These are phyloP conservation scores for Drosophila pseudoobscura DNA, from an alignment of 1,140 invertebrate genomes.

Conservation along the genomic window DNA sequence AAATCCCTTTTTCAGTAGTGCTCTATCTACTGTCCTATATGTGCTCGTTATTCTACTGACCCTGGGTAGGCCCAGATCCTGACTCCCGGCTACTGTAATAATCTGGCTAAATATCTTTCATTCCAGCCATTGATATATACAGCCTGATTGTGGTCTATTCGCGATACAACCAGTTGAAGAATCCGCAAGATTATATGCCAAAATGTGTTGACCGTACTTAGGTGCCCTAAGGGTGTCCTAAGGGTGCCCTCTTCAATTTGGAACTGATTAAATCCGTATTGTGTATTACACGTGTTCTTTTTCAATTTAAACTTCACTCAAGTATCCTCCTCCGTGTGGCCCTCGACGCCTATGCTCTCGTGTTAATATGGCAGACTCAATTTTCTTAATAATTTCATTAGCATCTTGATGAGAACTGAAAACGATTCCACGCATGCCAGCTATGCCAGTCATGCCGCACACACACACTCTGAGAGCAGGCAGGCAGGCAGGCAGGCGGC, in stretches of 20 bases:
- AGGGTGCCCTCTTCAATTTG: too few relatives aligned
- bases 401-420: conserved; percentile 68
- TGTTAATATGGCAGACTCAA: conserved; percentile 73
- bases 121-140: conserved; percentile 25
- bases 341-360: conserved; percentile 21
- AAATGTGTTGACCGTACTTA: conserved; percentile 5
- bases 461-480: conserved; percentile 19
- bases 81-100: neutral
- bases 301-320: too few relatives aligned
- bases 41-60: neutral
- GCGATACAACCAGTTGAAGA: conserved; percentile 1
- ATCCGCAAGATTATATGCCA: conserved; percentile 18
- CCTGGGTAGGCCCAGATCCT: conserved; percentile 10
- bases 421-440: conserved; percentile 50
- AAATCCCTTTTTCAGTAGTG: conserved; percentile 17
- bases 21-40: conserved; percentile 5
- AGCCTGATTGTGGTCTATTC: conserved; percentile 16
- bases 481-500: conserved; percentile 8
- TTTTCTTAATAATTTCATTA: conserved; percentile 79
- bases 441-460: conserved; percentile 2
- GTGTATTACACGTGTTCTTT: too few relatives aligned
- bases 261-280: too few relatives aligned
- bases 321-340: too few relatives aligned
- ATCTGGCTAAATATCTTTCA: neutral
- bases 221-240: too few relatives aligned